These are phyloP conservation scores for Pyralis farinalis DNA, from an alignment of 2,888 invertebrate species.

Conservation along the genomic window DNA sequence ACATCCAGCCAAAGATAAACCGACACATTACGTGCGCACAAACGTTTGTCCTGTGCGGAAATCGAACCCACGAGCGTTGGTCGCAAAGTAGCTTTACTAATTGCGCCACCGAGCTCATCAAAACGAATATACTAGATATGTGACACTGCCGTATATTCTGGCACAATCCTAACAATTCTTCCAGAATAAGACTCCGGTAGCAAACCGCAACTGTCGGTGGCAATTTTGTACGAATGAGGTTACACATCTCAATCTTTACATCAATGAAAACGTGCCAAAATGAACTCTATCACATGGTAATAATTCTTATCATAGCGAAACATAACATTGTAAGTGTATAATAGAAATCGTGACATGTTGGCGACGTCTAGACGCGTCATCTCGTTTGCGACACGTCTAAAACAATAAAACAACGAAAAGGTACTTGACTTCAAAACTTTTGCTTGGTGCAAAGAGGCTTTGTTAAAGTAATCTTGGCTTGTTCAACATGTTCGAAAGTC, in stretches of 20 bases:
- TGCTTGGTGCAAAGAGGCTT: constrained; percentile 10
- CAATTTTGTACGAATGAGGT: constrained; percentile 59
- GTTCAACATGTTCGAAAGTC: no score
- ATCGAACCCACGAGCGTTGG: no score
- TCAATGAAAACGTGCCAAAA: constrained; percentile 13
- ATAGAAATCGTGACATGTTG: constrained; percentile 56
- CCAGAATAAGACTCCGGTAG: constrained; percentile 36
- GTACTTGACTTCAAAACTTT: constrained; percentile 13
- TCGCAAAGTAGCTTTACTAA: no score
- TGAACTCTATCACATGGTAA: constrained; percentile 24
- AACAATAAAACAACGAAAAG: constrained; percentile 14
- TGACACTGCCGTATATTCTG: no score
- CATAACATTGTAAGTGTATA: constrained; percentile 34
- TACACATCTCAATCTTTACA: constrained; percentile 44
- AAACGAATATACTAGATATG: no score
- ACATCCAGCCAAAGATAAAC: no score
- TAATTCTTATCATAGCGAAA: constrained; percentile 18
- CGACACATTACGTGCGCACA: no score
- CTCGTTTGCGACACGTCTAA: constrained; percentile 43
- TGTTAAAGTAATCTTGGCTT: background rate
- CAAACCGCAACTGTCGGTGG: constrained; percentile 54
- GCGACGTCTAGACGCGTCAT: constrained; percentile 31
- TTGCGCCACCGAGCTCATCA: no score
- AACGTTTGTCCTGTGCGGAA: no score
- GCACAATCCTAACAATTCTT: no score